Evolutionary conservation across 1,140 invertebrate species (phyloP), one percentile per base, ranked within the genome.

Genomic region (Zaprionus inermis): DNA sequence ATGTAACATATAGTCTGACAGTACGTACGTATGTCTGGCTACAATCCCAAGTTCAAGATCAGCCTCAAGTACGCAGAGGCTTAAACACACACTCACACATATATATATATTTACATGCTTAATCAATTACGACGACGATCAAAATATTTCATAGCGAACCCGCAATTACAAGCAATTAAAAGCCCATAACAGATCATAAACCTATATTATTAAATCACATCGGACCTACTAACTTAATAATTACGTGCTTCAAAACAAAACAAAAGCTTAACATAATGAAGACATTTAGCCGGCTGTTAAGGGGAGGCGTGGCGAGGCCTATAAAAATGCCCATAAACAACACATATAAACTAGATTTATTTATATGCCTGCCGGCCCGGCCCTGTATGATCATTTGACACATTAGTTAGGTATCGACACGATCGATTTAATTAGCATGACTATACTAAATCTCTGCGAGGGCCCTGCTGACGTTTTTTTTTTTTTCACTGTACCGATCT

Each of bases 31-130:
- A 49, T 49, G 18, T 20, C 44, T 49, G 44, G 10, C 44, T 49
- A 11, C 44, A 49, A 49, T 44, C 49, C 74, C 75, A 79, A 79
- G 78, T 79, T 78, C 78, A 79, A 77, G 75, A 66, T 74, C 78
- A 78, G 20, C 59, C 60, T 61, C 60, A 73, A 78, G 75, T 70
- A 69, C 59, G 68, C 14, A 57, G 36, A 34, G 58, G 44, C 69
- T 58, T 61, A 75, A 55, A 64, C 34, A 10, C 20, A 28, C 56
- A 24, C 34, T 34, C 38, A 59, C 18, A 52, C 36, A 16, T 24
- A 24, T 24, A 24, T 24, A 24, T 2, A 24, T 5, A 28, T n/a
- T n/a, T 16, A 44, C 38, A 44, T 44, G n/a, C 7, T 69, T 70
- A 61, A 73, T 78, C 75, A 78, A 78, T 79, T 77, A 66, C 65